Conservation (phyloP, 2,888 invertebrate genomes). For the Loripinus fragilis region DNA sequence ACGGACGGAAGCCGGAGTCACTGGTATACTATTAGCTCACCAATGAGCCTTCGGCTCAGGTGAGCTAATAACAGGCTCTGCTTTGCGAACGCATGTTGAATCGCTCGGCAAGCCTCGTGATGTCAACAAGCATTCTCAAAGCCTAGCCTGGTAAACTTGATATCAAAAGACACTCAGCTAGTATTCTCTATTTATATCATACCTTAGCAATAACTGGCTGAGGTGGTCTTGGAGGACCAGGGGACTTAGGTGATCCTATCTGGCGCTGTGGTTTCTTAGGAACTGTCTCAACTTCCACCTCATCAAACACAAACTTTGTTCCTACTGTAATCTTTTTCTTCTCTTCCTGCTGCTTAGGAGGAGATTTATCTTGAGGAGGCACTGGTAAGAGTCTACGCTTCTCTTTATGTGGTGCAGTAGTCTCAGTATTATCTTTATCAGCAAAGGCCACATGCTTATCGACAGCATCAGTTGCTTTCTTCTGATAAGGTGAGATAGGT, state of each 20-base stretch:
- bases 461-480: conserved; percentile 25
- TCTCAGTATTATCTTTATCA: conserved; percentile 1
- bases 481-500: conserved; percentile 37
- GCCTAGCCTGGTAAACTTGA: too few species aligned
- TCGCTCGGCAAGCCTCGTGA: too few species aligned
- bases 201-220: conserved; percentile 13
- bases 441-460: conserved; percentile 21
- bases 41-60: too few species aligned
- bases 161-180: too few species aligned
- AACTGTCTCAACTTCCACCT: conserved; percentile 27
- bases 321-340: conserved; percentile 65
- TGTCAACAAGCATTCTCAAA: too few species aligned
- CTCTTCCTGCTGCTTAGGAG: conserved; percentile 14
- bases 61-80: too few species aligned
- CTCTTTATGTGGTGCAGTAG: neutral
- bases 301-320: conserved; percentile 60
- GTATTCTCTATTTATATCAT: too few species aligned
- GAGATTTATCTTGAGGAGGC: conserved; percentile 3
- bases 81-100: too few species aligned
- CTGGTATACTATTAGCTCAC: too few species aligned
- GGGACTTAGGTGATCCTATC: conserved; percentile 26
- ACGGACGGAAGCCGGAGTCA: too few species aligned
- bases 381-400: conserved; percentile 13
- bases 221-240: conserved; percentile 15
- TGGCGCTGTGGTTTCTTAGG: conserved; percentile 35